Evolutionary conservation across 1,140 invertebrate species (phyloP), one percentile per base, ranked within the genome.

Genomic region (Orius laevigatus): DNA sequence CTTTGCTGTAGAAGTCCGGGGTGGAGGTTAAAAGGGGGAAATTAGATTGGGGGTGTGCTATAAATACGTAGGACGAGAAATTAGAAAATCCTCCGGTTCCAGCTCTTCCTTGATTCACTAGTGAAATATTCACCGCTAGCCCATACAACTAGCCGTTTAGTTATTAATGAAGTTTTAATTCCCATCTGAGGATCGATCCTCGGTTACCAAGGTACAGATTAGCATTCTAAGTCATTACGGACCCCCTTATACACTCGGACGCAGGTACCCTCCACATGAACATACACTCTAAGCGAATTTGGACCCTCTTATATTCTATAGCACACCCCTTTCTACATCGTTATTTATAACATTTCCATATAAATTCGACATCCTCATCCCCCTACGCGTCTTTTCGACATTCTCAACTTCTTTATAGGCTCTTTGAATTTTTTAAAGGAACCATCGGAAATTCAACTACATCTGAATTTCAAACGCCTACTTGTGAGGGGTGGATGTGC

Each of bases 191-290:
- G 41, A 43, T 43, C 41, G 41, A 43, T 43, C 41, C 41, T 19
- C 31, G 41, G 25, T n/a, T n/a, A 20, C 16, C 5, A 14, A 40
- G 15, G 6, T 20, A 19, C 9, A 43, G 41, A 43, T 43, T 43
- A 43, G 41, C 41, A 43, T 43, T 43, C 41, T 43, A 43, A 43
- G 41, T 43, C 41, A 43, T 43, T 43, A 43, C 41, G 19, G n/a
- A n/a, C n/a, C n/a, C 41, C 41, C 41, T 43, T 43, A n/a, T n/a
- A n/a, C n/a, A n/a, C n/a, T n/a, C n/a, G n/a, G n/a, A n/a, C n/a
- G n/a, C n/a, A n/a, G n/a, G n/a, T n/a, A n/a, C n/a, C n/a, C 39
- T 40, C 39, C 41, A 20, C 14, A 18, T 18, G 41, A 19, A 20
- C 41, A 20, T 20, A 43, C 41, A 43, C 41, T 19, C 33, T n/a